Base-by-base conservation (phyloP, 2,797 vertebrate species). In the Periparus ater region DNA sequence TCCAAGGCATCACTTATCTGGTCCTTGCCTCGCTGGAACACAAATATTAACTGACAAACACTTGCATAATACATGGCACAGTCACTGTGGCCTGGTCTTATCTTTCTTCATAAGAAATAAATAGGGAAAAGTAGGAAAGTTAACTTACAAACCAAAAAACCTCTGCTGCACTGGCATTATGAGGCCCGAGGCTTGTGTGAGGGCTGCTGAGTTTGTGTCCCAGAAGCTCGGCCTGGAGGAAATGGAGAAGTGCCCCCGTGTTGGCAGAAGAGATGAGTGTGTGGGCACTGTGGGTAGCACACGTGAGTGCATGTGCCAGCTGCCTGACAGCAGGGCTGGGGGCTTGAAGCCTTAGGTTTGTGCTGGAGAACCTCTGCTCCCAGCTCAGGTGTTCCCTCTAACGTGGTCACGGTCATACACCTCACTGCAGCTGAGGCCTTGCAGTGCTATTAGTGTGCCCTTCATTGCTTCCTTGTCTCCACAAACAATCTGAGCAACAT, bases 31-130 rank as follows among this genome's bases (percentile, higher is more conserved):
- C 32, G 3, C 48, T 91, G 87, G 89, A 95, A 84, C 63, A 45
- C 94, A 96, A 94, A 92, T 92, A 95, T 88, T 94, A 89, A 88
- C 92, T 88, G 89, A 83, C 92, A 92, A 84, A 93, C 66, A 89
- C 68, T 92, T 95, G 91, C 79, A 67, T 86, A 86, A 95, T 63
- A 42, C 92, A 42, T 1, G 11, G 27, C 78, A 77, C 75, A 57
- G 44, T 70, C 67, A 3, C 67, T 89, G 55, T 42, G 83, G 74
- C 81, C 65, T 42, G 53, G 19, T 25, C 65, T 93, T 65, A n/a
- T 34, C 78, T 92, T 68, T n/a, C 54, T 82, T 61, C 58, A 6
- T 48, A 91, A 81, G 91, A 92, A 96, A 85, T 61, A 85, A 95
- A 57, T 19, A 65, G 29, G 70, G 70, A 20, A 73, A 63, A 91